phyloP scores from a whole-genome alignment of 1,140 invertebrate species.

The Gryon sp. region DNA sequence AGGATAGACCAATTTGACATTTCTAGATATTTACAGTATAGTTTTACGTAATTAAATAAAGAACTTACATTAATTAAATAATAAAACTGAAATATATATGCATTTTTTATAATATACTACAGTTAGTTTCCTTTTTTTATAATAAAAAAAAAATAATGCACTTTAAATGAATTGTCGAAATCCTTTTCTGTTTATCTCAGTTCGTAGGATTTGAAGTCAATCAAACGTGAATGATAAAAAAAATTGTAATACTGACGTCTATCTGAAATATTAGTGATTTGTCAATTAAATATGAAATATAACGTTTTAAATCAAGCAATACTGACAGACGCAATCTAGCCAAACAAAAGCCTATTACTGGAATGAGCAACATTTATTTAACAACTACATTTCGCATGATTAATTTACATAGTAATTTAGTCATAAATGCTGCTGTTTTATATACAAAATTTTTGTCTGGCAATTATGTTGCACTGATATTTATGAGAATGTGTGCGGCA shows the following conservation, averaged over 20 bases:
- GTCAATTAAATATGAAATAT: conserved; percentile 50
- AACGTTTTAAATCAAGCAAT: conserved; percentile 29
- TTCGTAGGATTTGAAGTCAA: conserved; percentile 31
- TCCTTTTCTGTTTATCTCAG: no score
- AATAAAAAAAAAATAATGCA: no score
- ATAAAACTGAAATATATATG: no score
- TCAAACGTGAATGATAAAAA: conserved; percentile 13
- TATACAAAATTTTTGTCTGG: conserved; percentile 22
- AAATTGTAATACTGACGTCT: conserved; percentile 18
- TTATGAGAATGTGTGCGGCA: no score
- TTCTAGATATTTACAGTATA: no score
- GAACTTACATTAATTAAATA: no score
- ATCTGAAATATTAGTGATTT: conserved; percentile 32
- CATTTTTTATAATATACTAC: no score
- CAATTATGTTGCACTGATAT: no score
- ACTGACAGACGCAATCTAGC: conserved; percentile 21
- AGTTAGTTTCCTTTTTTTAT: no score
- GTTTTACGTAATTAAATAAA: no score
- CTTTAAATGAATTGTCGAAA: no score
- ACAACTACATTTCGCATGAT: conserved; percentile 39
- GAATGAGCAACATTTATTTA: conserved; percentile 46
- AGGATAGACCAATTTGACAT: no score
- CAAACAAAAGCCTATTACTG: conserved; percentile 22
- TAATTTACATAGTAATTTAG: conserved; percentile 52
- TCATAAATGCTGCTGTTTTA: conserved; percentile 27